Evolutionary conservation across 2,888 invertebrate species (phyloP).

Genomic region (Acrobasis consociella): DNA sequence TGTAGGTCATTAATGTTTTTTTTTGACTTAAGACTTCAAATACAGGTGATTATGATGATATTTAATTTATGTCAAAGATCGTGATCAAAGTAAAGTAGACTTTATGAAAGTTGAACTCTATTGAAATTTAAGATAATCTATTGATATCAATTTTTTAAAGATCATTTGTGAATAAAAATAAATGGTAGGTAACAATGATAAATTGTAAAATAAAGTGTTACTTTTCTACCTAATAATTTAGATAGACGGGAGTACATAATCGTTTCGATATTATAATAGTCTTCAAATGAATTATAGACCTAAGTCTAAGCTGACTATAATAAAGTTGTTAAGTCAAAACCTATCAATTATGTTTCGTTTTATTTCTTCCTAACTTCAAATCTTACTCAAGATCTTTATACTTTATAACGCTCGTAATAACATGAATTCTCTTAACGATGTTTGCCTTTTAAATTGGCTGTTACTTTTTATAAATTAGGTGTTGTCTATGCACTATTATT

Average conservation of each 20-base stretch:
- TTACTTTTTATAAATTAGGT: constrained; percentile 16
- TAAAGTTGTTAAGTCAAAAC: constrained; percentile 20
- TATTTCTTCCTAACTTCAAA: constrained; percentile 17
- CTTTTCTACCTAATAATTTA: neutral
- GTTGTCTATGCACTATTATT: constrained; percentile 21
- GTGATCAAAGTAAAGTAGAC: too few relatives aligned
- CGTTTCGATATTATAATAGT: constrained; percentile 8
- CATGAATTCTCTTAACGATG: constrained; percentile 14
- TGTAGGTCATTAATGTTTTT: constrained; percentile 29
- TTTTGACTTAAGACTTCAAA: too few relatives aligned
- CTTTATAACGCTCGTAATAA: constrained; percentile 9
- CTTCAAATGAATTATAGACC: constrained; percentile 1
- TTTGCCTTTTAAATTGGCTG: constrained; percentile 20
- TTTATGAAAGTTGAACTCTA: too few relatives aligned
- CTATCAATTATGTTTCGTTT: constrained; percentile 22
- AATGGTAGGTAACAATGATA: constrained; percentile 18
- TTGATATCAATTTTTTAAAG: too few relatives aligned
- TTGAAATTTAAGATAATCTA: too few relatives aligned
- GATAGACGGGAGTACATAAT: constrained; percentile 12
- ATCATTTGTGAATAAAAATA: neutral
- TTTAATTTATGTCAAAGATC: too few relatives aligned
- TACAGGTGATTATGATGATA: too few relatives aligned
- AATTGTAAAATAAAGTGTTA: constrained; percentile 19
- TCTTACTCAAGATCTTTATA: constrained; percentile 20
- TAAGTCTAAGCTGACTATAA: constrained; percentile 2